Evolutionary conservation across 2,797 vertebrate genomes (phyloP), one percentile per base, ranked within the genome.

Genomic region (Sarcoramphus papa): DNA sequence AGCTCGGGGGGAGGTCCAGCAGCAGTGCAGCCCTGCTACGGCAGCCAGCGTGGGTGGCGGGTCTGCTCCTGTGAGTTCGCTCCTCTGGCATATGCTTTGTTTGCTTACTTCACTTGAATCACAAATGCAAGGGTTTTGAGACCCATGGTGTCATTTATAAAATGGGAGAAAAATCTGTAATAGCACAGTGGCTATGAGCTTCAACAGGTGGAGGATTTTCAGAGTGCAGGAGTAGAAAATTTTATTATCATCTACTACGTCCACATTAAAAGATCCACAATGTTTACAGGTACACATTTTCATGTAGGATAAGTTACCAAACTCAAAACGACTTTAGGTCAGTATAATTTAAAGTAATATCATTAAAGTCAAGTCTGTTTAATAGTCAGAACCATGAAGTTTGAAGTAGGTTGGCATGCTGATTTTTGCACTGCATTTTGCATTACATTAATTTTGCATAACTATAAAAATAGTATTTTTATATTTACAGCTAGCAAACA

Each of bases 41-140:
- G 43, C 63, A 8, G 48, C 27, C 69, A 3, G n/a, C 30, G 2
- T 1, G 19, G 10, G 14, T 9, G 33, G 2, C 5, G 2, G n/a
- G 3, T 7, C 68, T 40, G 64, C 31, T 1, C 9, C 43, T 5
- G 1, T 0, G 19, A 2, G 25, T 6, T 8, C 14, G 7, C 41
- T 4, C 17, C 33, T 25, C 19, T 8, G 72, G 31, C 14, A 0
- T 4, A 0, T 7, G 70, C 22, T 23, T n/a, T 37, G 47, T 27
- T 23, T 14, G 22, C 24, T 21, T 54, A 3, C 24, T 23, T 37
- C 15, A 0, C 22, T 41, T 9, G 24, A 27, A 1, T 43, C 43
- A 1, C 35, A 1, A 1, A 4, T 4, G 13, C 5, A 57, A 28
- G 43, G 6, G 10, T 4, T 35, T 47, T 22, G 57, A 65, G 43